phyloP scores from a whole-genome alignment of 2,797 vertebrate genomes.

The Sebastes taczanowskii region DNA sequence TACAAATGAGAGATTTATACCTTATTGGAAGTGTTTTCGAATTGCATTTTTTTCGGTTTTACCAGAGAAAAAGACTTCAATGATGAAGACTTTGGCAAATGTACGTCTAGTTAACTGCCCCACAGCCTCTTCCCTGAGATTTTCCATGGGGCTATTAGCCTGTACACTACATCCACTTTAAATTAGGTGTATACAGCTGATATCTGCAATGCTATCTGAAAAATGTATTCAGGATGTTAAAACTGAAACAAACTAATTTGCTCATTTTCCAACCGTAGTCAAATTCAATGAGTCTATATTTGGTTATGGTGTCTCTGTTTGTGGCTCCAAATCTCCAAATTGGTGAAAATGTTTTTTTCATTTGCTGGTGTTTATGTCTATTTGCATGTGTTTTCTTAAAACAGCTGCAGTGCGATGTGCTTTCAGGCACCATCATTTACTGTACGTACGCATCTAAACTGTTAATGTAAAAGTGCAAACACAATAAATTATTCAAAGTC shows the following conservation, averaged over 20 bases:
- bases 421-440: neutral
- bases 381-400: neutral
- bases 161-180: neutral
- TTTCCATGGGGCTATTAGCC: neutral
- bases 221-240: neutral
- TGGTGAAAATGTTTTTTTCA: neutral
- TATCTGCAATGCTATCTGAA: neutral
- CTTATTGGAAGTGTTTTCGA: neutral
- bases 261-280: neutral
- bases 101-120: neutral
- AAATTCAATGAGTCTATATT: neutral
- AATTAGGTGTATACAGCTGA: neutral
- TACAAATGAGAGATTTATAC: neutral
- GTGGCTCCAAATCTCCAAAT: neutral
- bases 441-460: neutral
- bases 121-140: neutral
- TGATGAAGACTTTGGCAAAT: neutral
- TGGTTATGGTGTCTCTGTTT: neutral
- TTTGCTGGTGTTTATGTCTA: neutral
- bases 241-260: neutral
- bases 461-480: neutral
- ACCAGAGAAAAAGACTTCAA: neutral
- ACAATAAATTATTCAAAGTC: neutral
- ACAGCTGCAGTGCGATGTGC: neutral
- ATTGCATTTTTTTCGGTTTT: neutral